Conservation (phyloP, 2,888 invertebrate species). For the Hydropsyche betteni region DNA sequence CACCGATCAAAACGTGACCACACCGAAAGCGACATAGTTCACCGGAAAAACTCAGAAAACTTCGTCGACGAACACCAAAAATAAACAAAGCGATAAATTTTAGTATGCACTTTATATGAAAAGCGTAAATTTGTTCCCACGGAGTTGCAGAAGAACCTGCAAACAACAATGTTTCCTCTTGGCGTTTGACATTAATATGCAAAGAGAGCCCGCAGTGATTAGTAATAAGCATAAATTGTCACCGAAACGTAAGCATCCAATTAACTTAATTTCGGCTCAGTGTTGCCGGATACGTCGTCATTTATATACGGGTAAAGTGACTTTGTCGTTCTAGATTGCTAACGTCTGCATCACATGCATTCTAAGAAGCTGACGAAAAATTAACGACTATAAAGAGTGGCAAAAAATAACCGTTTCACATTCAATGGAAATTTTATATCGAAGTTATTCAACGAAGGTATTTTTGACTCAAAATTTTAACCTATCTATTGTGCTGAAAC, state of each 20-base stretch:
- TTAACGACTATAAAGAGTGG: too few relatives aligned
- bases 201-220: slow-evolving; percentile 15
- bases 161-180: not conserved
- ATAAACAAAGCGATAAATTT: not conserved
- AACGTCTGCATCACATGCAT: not conserved
- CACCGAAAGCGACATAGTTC: slow-evolving; percentile 33
- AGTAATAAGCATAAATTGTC: slow-evolving; percentile 45
- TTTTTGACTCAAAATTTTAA: too few relatives aligned
- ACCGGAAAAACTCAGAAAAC: not conserved
- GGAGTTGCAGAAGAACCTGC: slow-evolving; percentile 6
- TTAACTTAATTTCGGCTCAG: slow-evolving; percentile 41
- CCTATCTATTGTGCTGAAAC: too few relatives aligned
- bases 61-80: not conserved
- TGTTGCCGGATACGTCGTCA: slow-evolving; percentile 37
- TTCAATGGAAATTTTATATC: too few relatives aligned
- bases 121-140: slow-evolving; percentile 33
- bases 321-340: too few relatives aligned
- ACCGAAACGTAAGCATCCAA: slow-evolving; percentile 37
- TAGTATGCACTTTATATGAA: not conserved
- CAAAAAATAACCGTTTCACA: too few relatives aligned
- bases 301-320: slow-evolving; percentile 23
- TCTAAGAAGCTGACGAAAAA: not conserved
- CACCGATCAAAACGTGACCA: slow-evolving; percentile 27
- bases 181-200: slow-evolving; percentile 32
- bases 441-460: too few relatives aligned